Percentiles rank a stretch among this genome's conserved stretches.
These are phyloP conservation scores for Pachypanchax playfairii DNA, from an alignment of 2,113 vertebrate genomes.

Conservation along the genomic window DNA sequence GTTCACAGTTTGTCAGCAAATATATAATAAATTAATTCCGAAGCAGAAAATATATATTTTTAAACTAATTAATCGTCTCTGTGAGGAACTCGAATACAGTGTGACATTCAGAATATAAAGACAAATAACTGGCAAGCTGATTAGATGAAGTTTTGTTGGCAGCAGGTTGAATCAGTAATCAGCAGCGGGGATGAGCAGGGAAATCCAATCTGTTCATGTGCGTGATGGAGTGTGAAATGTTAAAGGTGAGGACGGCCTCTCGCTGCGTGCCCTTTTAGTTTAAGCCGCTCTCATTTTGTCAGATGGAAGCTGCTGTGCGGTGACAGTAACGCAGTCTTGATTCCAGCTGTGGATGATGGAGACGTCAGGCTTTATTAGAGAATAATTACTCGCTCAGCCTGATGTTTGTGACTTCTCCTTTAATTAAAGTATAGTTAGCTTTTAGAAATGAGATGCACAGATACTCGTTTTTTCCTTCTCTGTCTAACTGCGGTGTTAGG, in stretches of 20 bases:
- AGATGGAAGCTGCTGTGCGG: conserved; percentile 29
- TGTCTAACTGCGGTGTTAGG: conserved; percentile 59
- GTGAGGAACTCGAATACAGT: conserved; percentile 9
- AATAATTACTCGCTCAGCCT: conserved; percentile 58
- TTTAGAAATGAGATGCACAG: conserved; percentile 52
- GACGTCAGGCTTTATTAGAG: conserved; percentile 45
- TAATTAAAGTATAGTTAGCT: conserved; percentile 54
- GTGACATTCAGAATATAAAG: conserved; percentile 46
- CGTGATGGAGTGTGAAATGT: conserved; percentile 71
- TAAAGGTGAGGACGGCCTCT: conserved; percentile 58
- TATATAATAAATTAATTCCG: conserved; percentile 4
- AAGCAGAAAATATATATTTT: conserved; percentile 38
- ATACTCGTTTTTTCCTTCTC: conserved; percentile 4
- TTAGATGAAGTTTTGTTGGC: conserved; percentile 51
- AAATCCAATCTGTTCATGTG: conserved; percentile 73
- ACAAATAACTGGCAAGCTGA: conserved; percentile 47
- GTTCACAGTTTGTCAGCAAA: conserved; percentile 5
- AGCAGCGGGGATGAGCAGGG: conserved; percentile 56
- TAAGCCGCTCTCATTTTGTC: conserved; percentile 46
- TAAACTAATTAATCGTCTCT: conserved; percentile 35
- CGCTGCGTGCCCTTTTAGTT: conserved; percentile 66
- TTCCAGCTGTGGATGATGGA: conserved; percentile 44
- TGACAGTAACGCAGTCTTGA: conserved; percentile 36
- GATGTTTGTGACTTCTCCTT: conserved; percentile 39
- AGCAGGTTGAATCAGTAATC: conserved; percentile 62